Conservation (phyloP, 2,888 invertebrate genomes). For the Orthosia gothica region DNA sequence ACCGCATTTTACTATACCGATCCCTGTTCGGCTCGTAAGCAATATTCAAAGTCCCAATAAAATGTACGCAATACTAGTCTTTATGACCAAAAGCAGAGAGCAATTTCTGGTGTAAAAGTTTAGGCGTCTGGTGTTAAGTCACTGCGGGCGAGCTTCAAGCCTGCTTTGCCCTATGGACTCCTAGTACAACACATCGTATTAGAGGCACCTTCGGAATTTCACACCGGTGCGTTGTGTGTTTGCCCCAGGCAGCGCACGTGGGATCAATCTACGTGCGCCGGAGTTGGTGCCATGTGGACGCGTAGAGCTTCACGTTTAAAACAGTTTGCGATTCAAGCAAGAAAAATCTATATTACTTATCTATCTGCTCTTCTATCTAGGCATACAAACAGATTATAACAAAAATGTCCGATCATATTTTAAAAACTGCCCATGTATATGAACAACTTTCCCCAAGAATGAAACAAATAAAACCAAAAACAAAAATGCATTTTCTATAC, state of each 20-base stretch:
- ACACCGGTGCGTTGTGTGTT: background rate
- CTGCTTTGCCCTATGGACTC: background rate
- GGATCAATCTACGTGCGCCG: background rate
- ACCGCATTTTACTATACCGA: background rate
- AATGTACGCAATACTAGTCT: background rate
- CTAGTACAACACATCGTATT: constrained; percentile 8
- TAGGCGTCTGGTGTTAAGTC: background rate
- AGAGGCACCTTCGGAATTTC: background rate
- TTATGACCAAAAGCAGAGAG: background rate
- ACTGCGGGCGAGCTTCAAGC: background rate
- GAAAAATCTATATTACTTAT: too few relatives aligned
- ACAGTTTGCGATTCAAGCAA: too few relatives aligned
- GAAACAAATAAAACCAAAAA: too few relatives aligned
- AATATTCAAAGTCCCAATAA: background rate
- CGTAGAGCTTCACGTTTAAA: too few relatives aligned
- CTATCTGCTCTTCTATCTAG: too few relatives aligned
- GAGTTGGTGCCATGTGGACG: background rate
- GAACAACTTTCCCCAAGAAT: too few relatives aligned
- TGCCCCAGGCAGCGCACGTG: too few relatives aligned
- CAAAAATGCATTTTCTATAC: too few relatives aligned
- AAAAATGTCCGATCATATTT: too few relatives aligned
- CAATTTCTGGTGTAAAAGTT: background rate
- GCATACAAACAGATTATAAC: too few relatives aligned
- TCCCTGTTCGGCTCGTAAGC: background rate
- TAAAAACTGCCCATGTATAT: too few relatives aligned